Conservation (phyloP, 2,113 vertebrate species). For the Empidonax traillii region DNA sequence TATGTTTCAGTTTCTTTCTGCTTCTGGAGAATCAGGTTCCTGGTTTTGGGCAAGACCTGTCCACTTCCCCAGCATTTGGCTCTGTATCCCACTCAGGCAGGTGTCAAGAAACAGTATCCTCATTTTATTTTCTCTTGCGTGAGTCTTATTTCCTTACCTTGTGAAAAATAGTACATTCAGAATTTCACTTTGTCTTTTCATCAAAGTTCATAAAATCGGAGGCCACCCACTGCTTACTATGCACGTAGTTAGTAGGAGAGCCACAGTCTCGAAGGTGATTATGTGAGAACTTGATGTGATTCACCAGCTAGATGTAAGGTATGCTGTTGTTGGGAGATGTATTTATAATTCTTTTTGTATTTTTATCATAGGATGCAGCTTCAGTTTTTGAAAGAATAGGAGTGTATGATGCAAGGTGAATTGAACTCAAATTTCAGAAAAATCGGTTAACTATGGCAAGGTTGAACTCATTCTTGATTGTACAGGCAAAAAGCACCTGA, state of each 20-base stretch:
- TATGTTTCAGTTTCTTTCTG: rapidly evolving
- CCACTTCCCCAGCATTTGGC: background rate
- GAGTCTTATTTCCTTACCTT: background rate
- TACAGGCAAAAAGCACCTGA: background rate
- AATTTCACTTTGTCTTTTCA: background rate
- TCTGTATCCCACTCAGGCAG: background rate
- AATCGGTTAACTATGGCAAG: slow-evolving; percentile 16
- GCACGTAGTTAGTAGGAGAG: background rate
- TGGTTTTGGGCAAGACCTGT: background rate
- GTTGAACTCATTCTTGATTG: slow-evolving; percentile 36
- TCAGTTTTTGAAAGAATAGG: slow-evolving; percentile 26
- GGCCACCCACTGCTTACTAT: background rate
- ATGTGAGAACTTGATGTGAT: background rate
- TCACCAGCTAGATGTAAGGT: background rate
- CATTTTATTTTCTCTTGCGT: background rate
- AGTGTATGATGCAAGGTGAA: slow-evolving; percentile 32
- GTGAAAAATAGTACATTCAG: background rate
- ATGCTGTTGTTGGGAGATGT: background rate
- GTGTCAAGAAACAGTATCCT: background rate
- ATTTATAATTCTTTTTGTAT: background rate
- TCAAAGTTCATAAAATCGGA: background rate
- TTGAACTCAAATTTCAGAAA: slow-evolving; percentile 37
- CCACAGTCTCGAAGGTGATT: background rate
- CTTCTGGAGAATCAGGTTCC: background rate
- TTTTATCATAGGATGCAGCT: background rate